Base-by-base conservation (phyloP, 1,140 invertebrate species). In the Cyclargus thomasi region DNA sequence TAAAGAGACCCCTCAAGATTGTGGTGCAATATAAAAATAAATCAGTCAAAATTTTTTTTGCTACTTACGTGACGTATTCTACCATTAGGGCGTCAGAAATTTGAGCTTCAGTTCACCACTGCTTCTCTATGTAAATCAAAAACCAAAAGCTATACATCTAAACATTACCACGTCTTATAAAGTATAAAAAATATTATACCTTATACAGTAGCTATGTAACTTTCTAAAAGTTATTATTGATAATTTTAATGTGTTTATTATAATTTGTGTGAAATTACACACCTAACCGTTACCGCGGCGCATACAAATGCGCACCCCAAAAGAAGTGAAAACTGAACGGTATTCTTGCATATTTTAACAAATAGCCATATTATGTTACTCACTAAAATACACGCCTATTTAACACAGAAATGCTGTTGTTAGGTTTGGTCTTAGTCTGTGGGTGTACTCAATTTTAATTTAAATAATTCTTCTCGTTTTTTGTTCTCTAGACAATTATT, bases 321-420 rank as follows among this genome's bases (percentile, higher is more conserved):
- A 20, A 55, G n/a, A 55, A 59, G 55, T 20, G 55, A 59, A 59
- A 59, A 59, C 55, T 11, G n/a, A 55, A 55, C 53, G 53, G 53
- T 20, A 20, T 21, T 59, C 18, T 6, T 59, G 55, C 17, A 59
- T 59, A 59, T 59, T 59, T 59, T 20, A 59, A 18, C n/a, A 18
- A 10, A 55, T 20, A 20, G 55, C 6, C 4, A 21, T 21, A 3
- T 29, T 29, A 21, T 21, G 11, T 29, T 29, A 29, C 5, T 29
- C 29, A 47, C 39, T 47, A 16, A 47, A 47, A 47, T 47, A 47
- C 39, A 47, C 10, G 14, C 14, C 10, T 16, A 47, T 47, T 7
- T 47, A 14, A 47, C 10, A 47, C 11, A 11, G 5, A 47, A 47
- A 47, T 47, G 14, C 39, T 47, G 3, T 3, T 47, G 39, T 47